Conservation (phyloP, 2,888 invertebrate genomes). For the Lordiphosa fenestrarum region DNA sequence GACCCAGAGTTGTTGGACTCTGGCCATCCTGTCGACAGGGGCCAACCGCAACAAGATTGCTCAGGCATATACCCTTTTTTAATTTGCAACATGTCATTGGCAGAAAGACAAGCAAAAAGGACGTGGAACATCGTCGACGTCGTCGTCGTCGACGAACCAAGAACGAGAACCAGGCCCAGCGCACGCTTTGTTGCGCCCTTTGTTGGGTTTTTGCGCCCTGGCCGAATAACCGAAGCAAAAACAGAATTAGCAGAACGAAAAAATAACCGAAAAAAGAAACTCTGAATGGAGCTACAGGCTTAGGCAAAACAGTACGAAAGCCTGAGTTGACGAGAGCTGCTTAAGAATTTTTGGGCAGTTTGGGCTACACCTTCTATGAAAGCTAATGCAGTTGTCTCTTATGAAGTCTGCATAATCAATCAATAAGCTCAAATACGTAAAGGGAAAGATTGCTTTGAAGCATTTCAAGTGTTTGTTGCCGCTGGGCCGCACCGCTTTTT, state of each 20-base stretch:
- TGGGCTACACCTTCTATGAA: too few species aligned
- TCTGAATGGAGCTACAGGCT: constrained; percentile 22
- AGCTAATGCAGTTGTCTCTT: too few species aligned
- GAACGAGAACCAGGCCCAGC: constrained; percentile 16
- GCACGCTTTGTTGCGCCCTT: constrained; percentile 69
- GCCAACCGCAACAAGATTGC: constrained; percentile 66
- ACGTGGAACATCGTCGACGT: constrained; percentile 44
- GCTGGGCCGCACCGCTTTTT: too few species aligned
- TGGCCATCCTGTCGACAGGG: constrained; percentile 15
- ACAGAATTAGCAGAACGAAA: constrained; percentile 61
- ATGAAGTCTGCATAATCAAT: too few species aligned
- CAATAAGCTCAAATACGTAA: too few species aligned
- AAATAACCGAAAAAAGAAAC: constrained; percentile 21
- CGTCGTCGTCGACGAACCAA: constrained; percentile 25
- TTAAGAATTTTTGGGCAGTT: constrained; percentile 17
- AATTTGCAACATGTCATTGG: constrained; percentile 75
- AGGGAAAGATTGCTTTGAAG: too few species aligned
- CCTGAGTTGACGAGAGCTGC: constrained; percentile 31
- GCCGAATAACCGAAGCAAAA: constrained; percentile 54
- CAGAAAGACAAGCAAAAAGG: constrained; percentile 72
- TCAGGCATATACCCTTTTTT: constrained; percentile 75
- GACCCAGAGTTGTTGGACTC: constrained; percentile 22
- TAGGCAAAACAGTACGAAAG: constrained; percentile 49
- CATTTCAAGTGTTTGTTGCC: too few species aligned
- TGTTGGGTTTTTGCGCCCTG: constrained; percentile 41